Evolutionary conservation across 2,888 invertebrate species (phyloP), one percentile per base, ranked within the genome.

Genomic region (Lypha dubia): DNA sequence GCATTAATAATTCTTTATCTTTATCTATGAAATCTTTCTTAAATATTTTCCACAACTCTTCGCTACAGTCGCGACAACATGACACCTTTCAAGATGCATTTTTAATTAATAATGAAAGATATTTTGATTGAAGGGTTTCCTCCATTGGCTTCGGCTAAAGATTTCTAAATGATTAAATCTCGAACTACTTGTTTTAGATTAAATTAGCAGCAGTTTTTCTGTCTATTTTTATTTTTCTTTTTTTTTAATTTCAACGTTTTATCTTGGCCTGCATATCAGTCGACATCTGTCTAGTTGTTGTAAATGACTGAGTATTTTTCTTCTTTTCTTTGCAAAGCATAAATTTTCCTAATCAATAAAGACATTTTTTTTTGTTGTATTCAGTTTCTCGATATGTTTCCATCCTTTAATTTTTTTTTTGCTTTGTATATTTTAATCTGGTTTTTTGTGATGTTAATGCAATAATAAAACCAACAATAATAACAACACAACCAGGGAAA

Each of bases 121-220:
- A n/a, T 32, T 44, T 53, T 71, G 63, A 79, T 71, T 63, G 71
- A 79, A 79, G 70, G 79, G 71, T 65, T 46, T 46, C 20, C 22
- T 8, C n/a, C 15, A 38, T 13, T 41, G 9, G 32, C 22, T 32
- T 3, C 13, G 22, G n/a, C 38, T 7, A 1, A 22, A 62, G 28
- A 60, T 68, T 77, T 60, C 38, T 38, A 7, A 35, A 15, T 51
- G 77, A 70, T 77, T 70, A 51, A 79, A 79, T 79, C 79, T 73
- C 53, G 71, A 65, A 79, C 71, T 79, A 79, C 79, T 79, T 71
- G 79, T 79, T 79, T 79, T 62, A 60, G 68, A 70, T 77, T 62
- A 70, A 56, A 51, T 46, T 22, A 32, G 5, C 9, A 41, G 22
- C 11, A 11, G 8, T 4, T 32, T 32, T 8, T 32, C 32, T 32